Conservation (phyloP, 2,797 vertebrate genomes). For the Aeoliscus strigatus region DNA sequence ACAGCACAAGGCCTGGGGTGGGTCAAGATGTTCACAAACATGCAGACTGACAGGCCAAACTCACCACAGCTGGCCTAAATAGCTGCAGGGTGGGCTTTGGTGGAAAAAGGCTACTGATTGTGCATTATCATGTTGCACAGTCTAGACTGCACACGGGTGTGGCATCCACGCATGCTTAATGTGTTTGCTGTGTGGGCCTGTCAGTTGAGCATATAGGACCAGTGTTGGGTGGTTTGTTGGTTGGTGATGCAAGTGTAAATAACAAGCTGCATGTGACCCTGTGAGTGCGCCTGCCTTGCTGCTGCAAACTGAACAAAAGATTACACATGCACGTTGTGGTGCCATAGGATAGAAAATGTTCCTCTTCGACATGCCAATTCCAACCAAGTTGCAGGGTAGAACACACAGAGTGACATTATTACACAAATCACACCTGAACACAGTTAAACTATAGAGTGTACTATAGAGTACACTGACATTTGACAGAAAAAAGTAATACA, state of each 20-base stretch:
- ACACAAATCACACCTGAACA: no score
- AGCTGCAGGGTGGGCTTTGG: slow-evolving; percentile 36
- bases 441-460: no score
- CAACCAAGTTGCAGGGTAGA: no score
- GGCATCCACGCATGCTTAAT: slow-evolving; percentile 24
- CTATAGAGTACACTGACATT: no score
- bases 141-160: slow-evolving; percentile 44
- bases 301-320: slow-evolving; percentile 31
- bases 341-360: slow-evolving; percentile 24
- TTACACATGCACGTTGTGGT: slow-evolving; percentile 38
- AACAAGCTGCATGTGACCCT: slow-evolving; percentile 14
- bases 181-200: slow-evolving; percentile 14
- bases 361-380: slow-evolving; percentile 8
- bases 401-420: no score
- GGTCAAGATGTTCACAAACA: slow-evolving; percentile 34
- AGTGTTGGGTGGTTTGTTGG: no score
- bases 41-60: slow-evolving; percentile 27
- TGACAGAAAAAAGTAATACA: no score
- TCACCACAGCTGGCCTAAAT: slow-evolving; percentile 44
- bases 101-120: slow-evolving; percentile 1
- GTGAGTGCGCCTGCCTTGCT: slow-evolving; percentile 19
- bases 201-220: slow-evolving; percentile 6
- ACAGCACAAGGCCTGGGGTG: slow-evolving; percentile 12
- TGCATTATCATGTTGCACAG: slow-evolving; percentile 16
- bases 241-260: slow-evolving; percentile 16